Evolutionary conservation across 1,140 invertebrate genomes (phyloP), one percentile per base, ranked within the genome.

Genomic region (Heliconius hewitsoni): DNA sequence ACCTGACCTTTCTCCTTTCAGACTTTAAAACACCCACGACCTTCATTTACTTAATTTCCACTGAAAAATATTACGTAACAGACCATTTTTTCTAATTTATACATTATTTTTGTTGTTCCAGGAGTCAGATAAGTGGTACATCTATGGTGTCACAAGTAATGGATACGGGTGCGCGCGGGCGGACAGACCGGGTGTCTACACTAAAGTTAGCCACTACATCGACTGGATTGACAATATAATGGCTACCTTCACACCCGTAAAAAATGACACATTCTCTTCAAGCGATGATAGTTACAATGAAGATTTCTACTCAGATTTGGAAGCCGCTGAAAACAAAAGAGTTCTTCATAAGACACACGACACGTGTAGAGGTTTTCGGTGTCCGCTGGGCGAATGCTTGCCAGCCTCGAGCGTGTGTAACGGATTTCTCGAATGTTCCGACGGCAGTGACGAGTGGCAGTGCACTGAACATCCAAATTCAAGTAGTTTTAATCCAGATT

Each of bases 151-250:
- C 1, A 98, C 97, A 0, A 98, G 97, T 23, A 98, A 98, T 95
- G 98, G 98, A 0, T 97, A 98, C 86, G 97, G 97, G 0, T 98
- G 98, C 88, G 98, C 97, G 1, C 95, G 97, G 79, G 96, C 97
- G 2, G 97, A 97, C 89, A 94, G 97, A 42, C 98, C 98, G 3
- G 98, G 98, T 3, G 97, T 98, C 71, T 98, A 98, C 93, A 98
- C 98, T 0, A 98, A 98, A 91, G 97, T 98, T 8, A 95, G 96
- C 78, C 96, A 97, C 87, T 98, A 98, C 90, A 90, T 98, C 23
- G 95, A 96, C 52, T 98, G 97, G 96, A 97, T 98, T 39, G 95
- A 97, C 83, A 91, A 95, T 16, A 94, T 95, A 37, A 96, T 96
- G 73, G 85, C 85, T 2, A 82, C 85, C 1, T 79, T 91, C 83